These are phyloP conservation scores for Cataglyphis livida DNA, from an alignment of 2,888 invertebrate species.

Conservation along the genomic window DNA sequence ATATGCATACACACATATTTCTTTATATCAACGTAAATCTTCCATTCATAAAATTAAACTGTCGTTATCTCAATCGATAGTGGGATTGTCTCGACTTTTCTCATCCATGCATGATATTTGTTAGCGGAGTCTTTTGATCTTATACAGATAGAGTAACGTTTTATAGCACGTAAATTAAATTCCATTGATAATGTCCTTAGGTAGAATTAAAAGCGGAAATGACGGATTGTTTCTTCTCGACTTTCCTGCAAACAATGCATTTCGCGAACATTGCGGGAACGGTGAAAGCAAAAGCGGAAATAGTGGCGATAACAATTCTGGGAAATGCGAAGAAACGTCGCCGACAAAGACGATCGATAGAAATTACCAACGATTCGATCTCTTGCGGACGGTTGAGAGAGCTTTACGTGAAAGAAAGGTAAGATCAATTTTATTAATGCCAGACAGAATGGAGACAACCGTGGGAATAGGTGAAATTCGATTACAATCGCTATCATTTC, in stretches of 20 bases:
- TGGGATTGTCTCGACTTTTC: background rate
- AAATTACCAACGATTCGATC: slow-evolving; percentile 26
- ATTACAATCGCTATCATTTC: slow-evolving; percentile 18
- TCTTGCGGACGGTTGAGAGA: background rate
- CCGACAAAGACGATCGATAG: slow-evolving; percentile 37
- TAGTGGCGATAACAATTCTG: slow-evolving; percentile 72
- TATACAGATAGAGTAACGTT: background rate
- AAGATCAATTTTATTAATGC: slow-evolving; percentile 1
- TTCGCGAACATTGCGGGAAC: slow-evolving; percentile 48
- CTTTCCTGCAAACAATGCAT: slow-evolving; percentile 1
- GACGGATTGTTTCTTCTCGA: slow-evolving; percentile 4
- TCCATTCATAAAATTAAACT: background rate
- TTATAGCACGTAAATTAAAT: background rate
- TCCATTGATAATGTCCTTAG: slow-evolving; percentile 18
- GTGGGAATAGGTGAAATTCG: slow-evolving; percentile 35
- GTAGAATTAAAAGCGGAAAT: slow-evolving; percentile 40
- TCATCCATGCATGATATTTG: background rate
- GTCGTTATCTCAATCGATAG: slow-evolving; percentile 4
- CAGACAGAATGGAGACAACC: slow-evolving; percentile 18
- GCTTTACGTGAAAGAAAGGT: slow-evolving; percentile 6
- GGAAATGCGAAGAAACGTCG: slow-evolving; percentile 59
- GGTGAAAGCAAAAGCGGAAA: slow-evolving; percentile 79
- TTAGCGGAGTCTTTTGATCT: background rate
- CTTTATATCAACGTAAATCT: background rate
- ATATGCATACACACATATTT: background rate